Evolutionary conservation across 2,113 vertebrate genomes (phyloP).

Genomic region (Delphinapterus leucas): DNA sequence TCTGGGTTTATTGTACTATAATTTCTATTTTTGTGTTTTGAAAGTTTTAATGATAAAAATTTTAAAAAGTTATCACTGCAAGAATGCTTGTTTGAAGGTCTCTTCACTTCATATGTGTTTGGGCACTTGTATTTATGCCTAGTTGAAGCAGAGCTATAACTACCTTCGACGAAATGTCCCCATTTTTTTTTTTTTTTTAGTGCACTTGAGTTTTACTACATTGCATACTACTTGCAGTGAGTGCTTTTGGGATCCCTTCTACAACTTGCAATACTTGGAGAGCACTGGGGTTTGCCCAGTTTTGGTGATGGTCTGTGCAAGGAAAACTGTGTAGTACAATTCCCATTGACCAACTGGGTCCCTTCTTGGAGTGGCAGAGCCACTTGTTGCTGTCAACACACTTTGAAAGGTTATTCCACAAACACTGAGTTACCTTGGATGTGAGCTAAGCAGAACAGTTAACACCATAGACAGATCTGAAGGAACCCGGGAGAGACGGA

Average conservation of each 20-base stretch:
- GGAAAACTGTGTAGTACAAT: neutral
- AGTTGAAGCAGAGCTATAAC: neutral
- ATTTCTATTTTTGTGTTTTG: neutral
- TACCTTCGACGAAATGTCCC: neutral
- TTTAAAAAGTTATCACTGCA: neutral
- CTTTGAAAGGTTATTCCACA: neutral
- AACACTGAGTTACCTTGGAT: neutral
- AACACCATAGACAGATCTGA: neutral
- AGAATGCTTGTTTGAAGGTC: neutral
- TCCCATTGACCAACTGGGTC: neutral
- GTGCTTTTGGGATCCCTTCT: neutral
- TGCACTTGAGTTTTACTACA: neutral
- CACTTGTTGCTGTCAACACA: neutral
- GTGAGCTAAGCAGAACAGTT: neutral
- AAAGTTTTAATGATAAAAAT: neutral
- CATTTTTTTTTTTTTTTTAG: neutral
- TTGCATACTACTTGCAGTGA: neutral
- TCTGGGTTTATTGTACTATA: neutral
- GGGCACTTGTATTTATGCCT: neutral
- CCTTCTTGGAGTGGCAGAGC: neutral
- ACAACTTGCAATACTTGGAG: neutral
- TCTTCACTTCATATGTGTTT: neutral
- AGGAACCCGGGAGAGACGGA: neutral
- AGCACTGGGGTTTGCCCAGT: neutral
- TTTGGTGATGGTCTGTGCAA: neutral